Evolutionary conservation across 2,113 vertebrate genomes (phyloP), one percentile per base, ranked within the genome.

Genomic region (Stigmatopora argus): DNA sequence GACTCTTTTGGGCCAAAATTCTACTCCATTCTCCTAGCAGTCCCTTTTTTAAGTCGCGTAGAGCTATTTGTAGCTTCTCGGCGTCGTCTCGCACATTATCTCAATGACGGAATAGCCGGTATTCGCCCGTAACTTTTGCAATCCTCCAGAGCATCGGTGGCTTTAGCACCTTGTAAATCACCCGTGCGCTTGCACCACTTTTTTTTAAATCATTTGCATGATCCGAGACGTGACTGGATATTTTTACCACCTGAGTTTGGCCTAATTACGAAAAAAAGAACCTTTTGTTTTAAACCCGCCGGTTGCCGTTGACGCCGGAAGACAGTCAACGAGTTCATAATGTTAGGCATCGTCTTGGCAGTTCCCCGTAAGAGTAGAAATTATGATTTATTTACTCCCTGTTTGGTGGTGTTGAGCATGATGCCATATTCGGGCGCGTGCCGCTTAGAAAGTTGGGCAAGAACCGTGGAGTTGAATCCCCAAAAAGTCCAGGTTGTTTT

Each of bases 401-500:
- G 14, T 26, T 26, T 56, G 23, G 15, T 55, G 4, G 14, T 31
- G 13, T 56, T 56, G 26, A 56, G 26, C 53, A 56, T 56, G 53
- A 56, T 31, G 53, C 53, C 53, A 31, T 51, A 21, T 56, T 26
- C 23, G 53, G 23, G 26, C 23, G 53, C 26, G 53, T 56, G 23
- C 23, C 5, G 53, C 53, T 56, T 56, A 56, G 26, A 56, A 56
- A 34, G 5, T 56, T 56, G 26, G 53, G 23, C 53, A 15, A 13
- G 53, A 23, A 56, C 53, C 5, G 53, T 17, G 13, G 13, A 56
- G 23, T 34, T 56, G 53, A 31, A 31, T 31, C 53, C 26, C 31
- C 23, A 23, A 56, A 56, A 56, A 31, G 31, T 55, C 12, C 18
- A 55, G 34, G 66, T 31, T 69, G 70, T 75, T 72, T 74, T 80